Evolutionary conservation across 2,888 invertebrate species (phyloP), one percentile per base, ranked within the genome.

Genomic region (Aphrophora alni): DNA sequence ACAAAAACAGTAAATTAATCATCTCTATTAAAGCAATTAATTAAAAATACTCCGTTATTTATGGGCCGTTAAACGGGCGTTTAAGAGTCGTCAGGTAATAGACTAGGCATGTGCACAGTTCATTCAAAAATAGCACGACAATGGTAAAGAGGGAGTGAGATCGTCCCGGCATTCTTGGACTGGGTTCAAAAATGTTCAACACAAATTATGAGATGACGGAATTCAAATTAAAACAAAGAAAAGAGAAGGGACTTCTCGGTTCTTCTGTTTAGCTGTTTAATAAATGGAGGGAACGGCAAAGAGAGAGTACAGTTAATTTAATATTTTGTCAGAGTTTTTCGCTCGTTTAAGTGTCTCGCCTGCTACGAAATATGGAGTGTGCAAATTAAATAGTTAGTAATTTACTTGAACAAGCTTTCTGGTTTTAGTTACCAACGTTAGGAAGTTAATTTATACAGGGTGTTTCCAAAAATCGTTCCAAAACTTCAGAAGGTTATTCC

Each of bases 151-250:
- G 59, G 59, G 59, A 59, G 59, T 44, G 59, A 59, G n/a, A 59
- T 21, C 21, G 59, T n/a, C 59, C 21, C 59, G 21, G 59, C n/a
- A 21, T 59, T 59, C 59, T 59, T 59, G 59, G 59, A 59, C 59
- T n/a, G 59, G 21, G 59, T 21, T 59, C 59, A 59, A 59, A 59
- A 59, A 59, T 59, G n/a, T 21, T 21, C n/a, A 59, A 21, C 59
- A 59, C 59, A 59, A 59, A 59, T 59, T 59, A 59, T 59, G 59
- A 59, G 59, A 5, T 21, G 59, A 59, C 59, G 59, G 59, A 59
- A 59, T 59, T 59, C 59, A 59, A 59, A 21, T 59, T 59, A 59
- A 59, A 59, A 59, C 59, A 59, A 59, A 59, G 59, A 59, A 59
- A 7, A 21, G 7, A 4, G 21, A 59, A 8, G 21, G 59, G 21